Base-by-base conservation (phyloP, 2,888 invertebrate species). In the Eucera pruinosa region DNA sequence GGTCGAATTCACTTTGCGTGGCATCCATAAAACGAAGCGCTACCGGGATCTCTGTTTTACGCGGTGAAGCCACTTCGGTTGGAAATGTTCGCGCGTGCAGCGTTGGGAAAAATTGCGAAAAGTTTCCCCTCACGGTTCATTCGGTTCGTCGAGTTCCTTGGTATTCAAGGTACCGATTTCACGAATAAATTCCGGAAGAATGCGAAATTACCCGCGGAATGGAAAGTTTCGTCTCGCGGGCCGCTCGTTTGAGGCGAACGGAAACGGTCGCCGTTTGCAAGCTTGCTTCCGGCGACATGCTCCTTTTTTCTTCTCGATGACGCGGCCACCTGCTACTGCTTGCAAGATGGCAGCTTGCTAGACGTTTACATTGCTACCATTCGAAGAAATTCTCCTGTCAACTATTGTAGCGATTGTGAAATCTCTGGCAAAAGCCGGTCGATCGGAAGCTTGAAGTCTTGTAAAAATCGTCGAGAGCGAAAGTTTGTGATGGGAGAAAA, bases 201-300 rank as follows among this genome's bases (percentile, higher is more conserved):
- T 80, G 80, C 54, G 62, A 79, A 61, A 80, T 80, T 80, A 75
- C 68, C 71, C 61, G 75, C 41, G 65, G 57, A 48, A 67, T 60
- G 23, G 71, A 61, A 79, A 68, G 75, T 65, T 68, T 48, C 57
- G 52, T 45, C 41, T 43, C 33, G 52, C 27, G 60, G 61, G 33
- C 41, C 61, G 64, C 50, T 67, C 52, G 52, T 18, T 50, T 4
- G 0, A 15, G 47, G 5, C 23, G 30, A 30, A 30, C 30, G 1
- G 41, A 69, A 61, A 43, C 43, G 25, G 55, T 47, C 41, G 43
- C n/a, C 58, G 45, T 80, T 80, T 80, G 60, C 61, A 65, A 80
- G 65, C 60, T 72, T 43, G 43, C 77, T 61, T 80, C 61, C 65
- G 54, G 71, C 70, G 47, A 66, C 36, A 25, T 15, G 30, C n/a